Evolutionary conservation across 1,140 invertebrate species (phyloP).

Genomic region (Zaprionus tsacasi): DNA sequence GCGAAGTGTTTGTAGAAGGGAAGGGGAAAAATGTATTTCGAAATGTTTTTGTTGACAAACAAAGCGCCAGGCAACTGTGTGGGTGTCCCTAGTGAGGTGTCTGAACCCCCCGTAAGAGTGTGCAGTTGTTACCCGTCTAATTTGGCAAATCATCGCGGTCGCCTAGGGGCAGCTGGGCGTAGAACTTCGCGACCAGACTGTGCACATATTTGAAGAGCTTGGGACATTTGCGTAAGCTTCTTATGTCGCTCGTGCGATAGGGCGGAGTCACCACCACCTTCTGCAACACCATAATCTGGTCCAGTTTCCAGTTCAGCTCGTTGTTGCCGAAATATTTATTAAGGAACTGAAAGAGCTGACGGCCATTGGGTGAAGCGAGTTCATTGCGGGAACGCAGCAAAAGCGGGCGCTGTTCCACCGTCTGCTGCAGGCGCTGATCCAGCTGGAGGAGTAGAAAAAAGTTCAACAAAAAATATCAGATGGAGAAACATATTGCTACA

Average conservation of each 20-base stretch:
- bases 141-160: neutral
- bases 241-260: slow-evolving; percentile 40
- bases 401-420: slow-evolving; percentile 15
- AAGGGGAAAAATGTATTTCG: slow-evolving; percentile 20
- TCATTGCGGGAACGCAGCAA: slow-evolving; percentile 14
- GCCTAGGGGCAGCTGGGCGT: neutral
- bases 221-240: neutral
- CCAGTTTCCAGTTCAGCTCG: slow-evolving; percentile 27
- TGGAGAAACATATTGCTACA: neutral
- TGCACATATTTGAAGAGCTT: slow-evolving; percentile 38
- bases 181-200: slow-evolving; percentile 34
- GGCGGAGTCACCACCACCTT: slow-evolving; percentile 43
- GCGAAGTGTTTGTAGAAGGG: neutral
- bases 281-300: slow-evolving; percentile 35
- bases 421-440: slow-evolving; percentile 36
- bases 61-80: slow-evolving; percentile 41
- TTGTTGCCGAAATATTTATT: slow-evolving; percentile 32
- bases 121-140: slow-evolving; percentile 13
- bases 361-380: slow-evolving; percentile 28
- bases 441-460: slow-evolving; percentile 25
- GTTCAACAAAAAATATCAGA: neutral
- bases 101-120: neutral
- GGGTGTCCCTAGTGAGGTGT: neutral
- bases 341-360: slow-evolving; percentile 30
- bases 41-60: slow-evolving; percentile 64